Evolutionary conservation across 2,888 invertebrate genomes (phyloP).

Genomic region (Schizaphis graminum): DNA sequence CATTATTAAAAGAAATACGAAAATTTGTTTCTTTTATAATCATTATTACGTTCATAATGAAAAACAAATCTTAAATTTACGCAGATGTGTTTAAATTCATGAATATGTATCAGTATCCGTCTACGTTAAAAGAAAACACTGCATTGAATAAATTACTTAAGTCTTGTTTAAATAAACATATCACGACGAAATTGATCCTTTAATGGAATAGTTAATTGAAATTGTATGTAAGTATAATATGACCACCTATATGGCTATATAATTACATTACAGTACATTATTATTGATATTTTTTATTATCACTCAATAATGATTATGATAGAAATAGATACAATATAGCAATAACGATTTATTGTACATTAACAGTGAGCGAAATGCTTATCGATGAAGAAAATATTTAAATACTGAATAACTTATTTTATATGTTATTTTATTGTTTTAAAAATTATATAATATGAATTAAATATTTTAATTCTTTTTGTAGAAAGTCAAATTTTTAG

Average conservation of each 20-base stretch:
- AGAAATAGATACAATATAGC: background rate
- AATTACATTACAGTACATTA: background rate
- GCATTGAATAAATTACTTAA: conserved; percentile 29
- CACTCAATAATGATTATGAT: background rate
- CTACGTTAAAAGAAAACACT: conserved; percentile 39
- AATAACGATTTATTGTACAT: background rate
- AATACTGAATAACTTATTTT: background rate
- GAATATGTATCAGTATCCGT: conserved; percentile 28
- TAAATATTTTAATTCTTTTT: too few relatives aligned
- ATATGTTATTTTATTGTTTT: too few relatives aligned
- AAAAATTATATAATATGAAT: too few relatives aligned
- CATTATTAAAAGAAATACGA: background rate
- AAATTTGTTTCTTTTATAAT: background rate
- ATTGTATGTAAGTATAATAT: conserved; percentile 35
- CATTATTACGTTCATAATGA: background rate
- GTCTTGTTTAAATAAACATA: conserved; percentile 32
- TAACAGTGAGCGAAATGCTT: background rate
- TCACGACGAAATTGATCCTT: conserved; percentile 30
- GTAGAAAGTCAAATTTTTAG: too few relatives aligned
- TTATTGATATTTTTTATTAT: conserved; percentile 21
- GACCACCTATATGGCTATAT: background rate
- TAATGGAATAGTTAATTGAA: conserved; percentile 46
- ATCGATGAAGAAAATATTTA: background rate
- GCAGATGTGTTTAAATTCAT: conserved; percentile 30
- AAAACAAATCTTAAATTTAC: conserved; percentile 35